Percentiles rank a stretch among this genome's conserved stretches.
phyloP scores from a whole-genome alignment of 2,113 vertebrate species.

The Cyrtonyx montezumae region DNA sequence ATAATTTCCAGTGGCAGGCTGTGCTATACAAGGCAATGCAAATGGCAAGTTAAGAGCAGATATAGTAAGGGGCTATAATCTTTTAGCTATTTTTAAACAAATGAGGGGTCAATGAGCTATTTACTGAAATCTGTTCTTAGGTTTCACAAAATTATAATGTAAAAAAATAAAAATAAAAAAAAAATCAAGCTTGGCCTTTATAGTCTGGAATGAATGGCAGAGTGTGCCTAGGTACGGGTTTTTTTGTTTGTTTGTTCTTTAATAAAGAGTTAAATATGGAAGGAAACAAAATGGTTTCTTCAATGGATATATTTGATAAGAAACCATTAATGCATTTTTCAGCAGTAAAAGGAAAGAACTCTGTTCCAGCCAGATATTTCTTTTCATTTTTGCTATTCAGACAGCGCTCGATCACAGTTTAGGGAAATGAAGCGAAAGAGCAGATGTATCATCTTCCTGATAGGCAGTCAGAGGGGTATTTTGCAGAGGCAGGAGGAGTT shows the following conservation, averaged over 20 bases:
- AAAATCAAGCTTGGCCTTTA: conserved; percentile 17
- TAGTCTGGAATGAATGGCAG: not conserved
- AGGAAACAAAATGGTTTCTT: not conserved
- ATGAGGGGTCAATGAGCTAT: not conserved
- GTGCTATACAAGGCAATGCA: not conserved
- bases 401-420: conserved; percentile 41
- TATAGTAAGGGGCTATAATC: not conserved
- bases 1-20: not conserved
- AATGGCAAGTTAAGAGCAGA: not conserved
- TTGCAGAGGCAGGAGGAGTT: not conserved
- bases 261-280: not conserved
- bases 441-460: conserved; percentile 38
- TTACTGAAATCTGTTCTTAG: not conserved
- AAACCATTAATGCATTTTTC: conserved; percentile 42
- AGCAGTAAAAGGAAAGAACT: conserved; percentile 48
- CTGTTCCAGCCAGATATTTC: conserved; percentile 17
- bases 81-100: conserved; percentile 6
- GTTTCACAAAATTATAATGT: not conserved
- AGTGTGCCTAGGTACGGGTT: not conserved
- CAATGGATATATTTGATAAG: conserved; percentile 41
- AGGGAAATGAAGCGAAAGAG: conserved; percentile 60
- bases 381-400: conserved; percentile 41
- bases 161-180: not conserved
- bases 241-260: not conserved
- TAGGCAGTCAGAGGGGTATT: conserved; percentile 38